Evolutionary conservation across 2,888 invertebrate species (phyloP), one percentile per base, ranked within the genome.

Genomic region (Mechanitis mazaeus): DNA sequence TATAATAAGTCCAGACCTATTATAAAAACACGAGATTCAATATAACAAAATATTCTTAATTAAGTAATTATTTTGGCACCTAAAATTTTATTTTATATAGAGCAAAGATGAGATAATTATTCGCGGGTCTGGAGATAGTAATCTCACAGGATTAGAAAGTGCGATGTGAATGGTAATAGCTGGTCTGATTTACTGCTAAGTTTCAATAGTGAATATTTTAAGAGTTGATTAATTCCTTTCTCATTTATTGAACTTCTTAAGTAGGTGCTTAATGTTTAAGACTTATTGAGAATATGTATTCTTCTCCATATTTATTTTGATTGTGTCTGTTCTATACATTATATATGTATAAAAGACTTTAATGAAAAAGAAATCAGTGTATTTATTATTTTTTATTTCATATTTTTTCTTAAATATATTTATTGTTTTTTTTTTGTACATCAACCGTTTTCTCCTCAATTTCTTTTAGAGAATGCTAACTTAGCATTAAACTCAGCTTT

Each of bases 121-220:
- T 90, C 87, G 78, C 77, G 81, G 81, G 84, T 84, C 83, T 85
- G 78, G 81, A 84, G 86, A 83, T 80, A 81, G 84, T 88, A 90
- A 90, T 89, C 90, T 88, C 66, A 72, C 64, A 78, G 88, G 88
- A 90, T 90, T 90, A 87, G 84, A 81, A 84, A 83, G 88, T 88
- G 85, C 86, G 85, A 83, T 83, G 85, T 84, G 87, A 86, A 88
- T 87, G 85, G 87, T 88, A 89, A 87, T 88, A 86, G 84, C 78
- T 85, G 88, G 85, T 86, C 83, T 87, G 87, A 89, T 88, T 90
- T 90, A 88, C 86, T 81, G 85, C 86, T 82, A 83, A 85, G 83
- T 86, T 87, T 88, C 87, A 87, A 89, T 88, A 87, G 80, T 87
- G 89, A 90, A 89, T 88, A 88, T 87, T 88, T 88, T 85, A 89